Evolutionary conservation across 1,140 invertebrate species (phyloP).

Genomic region (Hyposmocoma kahamanoa): DNA sequence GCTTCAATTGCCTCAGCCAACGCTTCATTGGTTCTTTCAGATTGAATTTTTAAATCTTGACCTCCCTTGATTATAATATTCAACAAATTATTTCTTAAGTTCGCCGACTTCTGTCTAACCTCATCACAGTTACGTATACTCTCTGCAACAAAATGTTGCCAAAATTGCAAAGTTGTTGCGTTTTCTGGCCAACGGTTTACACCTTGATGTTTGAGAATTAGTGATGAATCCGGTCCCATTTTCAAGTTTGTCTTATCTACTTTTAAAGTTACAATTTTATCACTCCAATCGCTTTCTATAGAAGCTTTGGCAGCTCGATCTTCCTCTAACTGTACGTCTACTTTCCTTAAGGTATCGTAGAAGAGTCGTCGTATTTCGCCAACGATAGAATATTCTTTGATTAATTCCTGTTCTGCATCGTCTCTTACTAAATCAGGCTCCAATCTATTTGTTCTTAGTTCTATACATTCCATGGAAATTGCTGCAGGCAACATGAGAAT

Average conservation of each 20-base stretch:
- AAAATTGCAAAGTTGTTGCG: conserved; percentile 80
- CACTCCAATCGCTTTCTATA: conserved; percentile 90
- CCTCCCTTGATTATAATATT: conserved; percentile 77
- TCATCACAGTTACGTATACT: conserved; percentile 77
- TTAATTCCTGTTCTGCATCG: conserved; percentile 86
- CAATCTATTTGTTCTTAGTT: conserved; percentile 82
- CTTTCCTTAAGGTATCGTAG: conserved; percentile 76
- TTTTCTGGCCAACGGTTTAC: conserved; percentile 81
- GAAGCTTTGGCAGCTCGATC: conserved; percentile 85
- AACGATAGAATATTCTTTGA: conserved; percentile 81
- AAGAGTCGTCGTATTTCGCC: conserved; percentile 78
- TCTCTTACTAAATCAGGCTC: conserved; percentile 89
- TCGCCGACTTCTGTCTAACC: conserved; percentile 75
- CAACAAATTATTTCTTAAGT: conserved; percentile 77
- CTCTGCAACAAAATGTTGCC: conserved; percentile 81
- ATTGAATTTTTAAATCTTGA: conserved; percentile 81
- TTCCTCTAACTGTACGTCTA: conserved; percentile 82
- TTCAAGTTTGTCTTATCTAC: conserved; percentile 79
- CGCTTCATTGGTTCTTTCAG: conserved; percentile 81
- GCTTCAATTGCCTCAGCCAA: conserved; percentile 77
- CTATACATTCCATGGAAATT: conserved; percentile 82
- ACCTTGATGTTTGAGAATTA: conserved; percentile 79
- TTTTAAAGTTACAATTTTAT: conserved; percentile 85
- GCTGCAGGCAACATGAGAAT: conserved; percentile 79
- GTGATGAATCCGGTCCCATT: conserved; percentile 76